Base-by-base conservation (phyloP, 1,140 invertebrate genomes). In the Venustaconcha ellipsiformis region DNA sequence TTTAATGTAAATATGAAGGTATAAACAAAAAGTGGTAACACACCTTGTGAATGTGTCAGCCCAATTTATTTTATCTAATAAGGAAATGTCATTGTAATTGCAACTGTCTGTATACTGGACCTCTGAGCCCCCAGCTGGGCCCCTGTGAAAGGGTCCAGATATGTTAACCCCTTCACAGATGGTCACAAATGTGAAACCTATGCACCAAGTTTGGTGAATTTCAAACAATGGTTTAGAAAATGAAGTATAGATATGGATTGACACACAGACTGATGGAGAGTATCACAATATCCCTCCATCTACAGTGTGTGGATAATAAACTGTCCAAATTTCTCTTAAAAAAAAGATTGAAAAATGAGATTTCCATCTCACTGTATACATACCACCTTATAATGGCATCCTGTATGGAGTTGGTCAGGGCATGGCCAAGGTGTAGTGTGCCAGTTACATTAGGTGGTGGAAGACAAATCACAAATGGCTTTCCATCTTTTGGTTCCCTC, bases 401-500 rank as follows among this genome's bases (percentile, higher is more conserved):
- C 92, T 99, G 95, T 66, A 99, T 94, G 57, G 97, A 93, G 91
- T 96, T 97, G n/a, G 98, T 99, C 8, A 99, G 90, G 23, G 98
- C 98, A 91, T 99, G 99, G 23, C 99, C 99, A 78, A 99, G 93
- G 93, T 99, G 99, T 57, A 99, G 92, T 48, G 93, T 94, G 18
- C 98, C 99, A 55, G 99, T 99, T 0, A 99, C 96, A 92, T 99
- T 99, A 11, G 99, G 99, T 17, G 99, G 99, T 57, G 99, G 99
- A 84, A 99, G 97, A 26, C 99, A 94, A 93, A 99, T 97, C 3
- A 96, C 93, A 92, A 99, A 99, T 86, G 84, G 83, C 76, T 87
- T 79, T 23, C 78, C 48, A 30, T 55, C 57, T 48, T 57, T 63
- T 37, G 37, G 37, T 37, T 37, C 37, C 4, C 37, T 37, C 0